phyloP scores from a whole-genome alignment of 30 jellyfish, hydroid and myxozoan genomes.

The Aurelia aurita region DNA sequence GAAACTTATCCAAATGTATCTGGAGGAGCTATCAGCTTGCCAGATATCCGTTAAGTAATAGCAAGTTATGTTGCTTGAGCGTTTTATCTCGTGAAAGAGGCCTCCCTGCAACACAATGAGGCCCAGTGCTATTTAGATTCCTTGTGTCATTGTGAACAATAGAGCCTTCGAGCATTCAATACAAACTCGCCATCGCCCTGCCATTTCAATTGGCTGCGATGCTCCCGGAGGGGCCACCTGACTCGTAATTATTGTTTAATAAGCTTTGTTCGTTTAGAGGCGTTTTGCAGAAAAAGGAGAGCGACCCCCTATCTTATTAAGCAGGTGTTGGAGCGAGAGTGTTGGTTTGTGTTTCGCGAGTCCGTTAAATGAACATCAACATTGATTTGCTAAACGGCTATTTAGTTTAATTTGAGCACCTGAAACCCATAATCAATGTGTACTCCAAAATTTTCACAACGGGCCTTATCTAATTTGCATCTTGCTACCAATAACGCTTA shows the following conservation, averaged over 20 bases:
- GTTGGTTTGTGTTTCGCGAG: conserved; percentile 50
- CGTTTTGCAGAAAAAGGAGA: conserved; percentile 41
- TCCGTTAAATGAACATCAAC: conserved; percentile 78
- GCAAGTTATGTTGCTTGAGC: conserved; percentile 12
- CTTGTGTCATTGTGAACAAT: conserved; percentile 43
- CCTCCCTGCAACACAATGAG: conserved; percentile 32
- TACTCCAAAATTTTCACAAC: conserved; percentile 33
- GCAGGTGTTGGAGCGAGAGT: conserved; percentile 66
- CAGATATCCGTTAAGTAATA: neutral
- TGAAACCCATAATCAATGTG: conserved; percentile 57
- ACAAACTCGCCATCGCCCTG: conserved; percentile 34
- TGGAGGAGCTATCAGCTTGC: neutral
- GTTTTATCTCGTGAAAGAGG: conserved; percentile 30
- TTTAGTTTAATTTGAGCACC: conserved; percentile 66
- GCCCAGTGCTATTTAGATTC: conserved; percentile 50
- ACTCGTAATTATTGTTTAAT: conserved; percentile 47
- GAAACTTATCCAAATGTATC: neutral
- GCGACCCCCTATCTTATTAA: conserved; percentile 69
- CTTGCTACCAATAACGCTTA: conserved; percentile 57
- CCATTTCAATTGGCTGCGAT: conserved; percentile 38
- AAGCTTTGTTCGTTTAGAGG: conserved; percentile 76
- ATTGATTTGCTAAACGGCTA: conserved; percentile 72
- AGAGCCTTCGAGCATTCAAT: conserved; percentile 48
- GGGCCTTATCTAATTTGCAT: conserved; percentile 23
- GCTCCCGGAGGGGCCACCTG: conserved; percentile 93